Base-by-base conservation (phyloP, 1,140 invertebrate species). In the Helicorthomorpha holstii region DNA sequence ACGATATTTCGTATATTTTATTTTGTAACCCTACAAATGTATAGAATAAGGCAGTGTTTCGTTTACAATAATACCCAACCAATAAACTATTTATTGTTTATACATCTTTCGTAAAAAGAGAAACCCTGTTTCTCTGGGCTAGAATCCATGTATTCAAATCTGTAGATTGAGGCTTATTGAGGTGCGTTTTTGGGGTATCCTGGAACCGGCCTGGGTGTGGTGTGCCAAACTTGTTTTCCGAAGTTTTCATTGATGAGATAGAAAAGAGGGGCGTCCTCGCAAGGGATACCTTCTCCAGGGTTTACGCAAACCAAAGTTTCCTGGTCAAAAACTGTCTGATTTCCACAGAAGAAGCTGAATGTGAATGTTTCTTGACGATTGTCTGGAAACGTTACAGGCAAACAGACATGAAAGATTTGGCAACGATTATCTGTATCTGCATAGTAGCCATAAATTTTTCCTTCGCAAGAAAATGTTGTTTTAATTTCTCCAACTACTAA, bases 321-420 rank as follows among this genome's bases (percentile, higher is more conserved):
- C 54, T 60, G 58, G 54, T 60, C 60, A 55, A 64, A 64, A 12
- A 64, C 51, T 14, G 63, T 64, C 24, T 58, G 54, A 55, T 66
- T 65, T 26, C 62, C 62, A 49, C 63, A 64, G 48, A 64, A 45
- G 56, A 65, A 64, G 45, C 54, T 58, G 48, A 80, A 90, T 58
- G 79, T 74, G 58, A 79, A 80, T 0, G 76, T 78, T 48, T 76
- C 69, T 51, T 76, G 76, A 19, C 52, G 53, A 25, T 61, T 63
- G 21, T 55, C 59, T 27, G 10, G 10, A 29, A 54, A 56, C 34
- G 34, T 48, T 25, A 59, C 29, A 7, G 62, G 63, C 24, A 63
- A 48, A 56, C 65, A 66, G 34, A 66, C 59, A 52, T 66, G 65
- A 61, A 67, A 66, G 51, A 66, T 57, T 44, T 64, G 52, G 57